Base-by-base conservation (phyloP, 2,888 invertebrate genomes). In the Metellina segmentata region DNA sequence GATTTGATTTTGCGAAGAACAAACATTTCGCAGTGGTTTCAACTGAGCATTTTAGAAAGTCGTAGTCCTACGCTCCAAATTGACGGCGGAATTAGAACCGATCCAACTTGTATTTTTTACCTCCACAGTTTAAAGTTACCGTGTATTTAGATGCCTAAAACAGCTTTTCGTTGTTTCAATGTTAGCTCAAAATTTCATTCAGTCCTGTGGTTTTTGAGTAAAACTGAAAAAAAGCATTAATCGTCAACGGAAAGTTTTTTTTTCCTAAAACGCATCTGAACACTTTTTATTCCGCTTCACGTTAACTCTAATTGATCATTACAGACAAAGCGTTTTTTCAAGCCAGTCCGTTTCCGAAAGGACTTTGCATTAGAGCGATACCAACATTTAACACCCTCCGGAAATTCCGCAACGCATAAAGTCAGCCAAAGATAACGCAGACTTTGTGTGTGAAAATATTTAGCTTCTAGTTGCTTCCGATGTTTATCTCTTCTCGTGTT, bases 271-370 rank as follows among this genome's bases (percentile, higher is more conserved):
- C 11, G 16, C 5, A 61, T 61, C 34, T 34, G 34, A 34, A 34
- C 34, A 2, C 34, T 34, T 34, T 34, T 34, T 34, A 34, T 34
- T 34, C 34, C 34, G 34, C 9, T 61, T 9, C 61, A 9, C 61
- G 61, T 61, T 61, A 61, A 61, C 61, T 16, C 61, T 61, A 61
- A 61, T 61, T 61, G 61, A 61, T 61, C 61, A 61, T 61, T 61
- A 61, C 61, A 72, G 72, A 7, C 19, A 72, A 72, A 72, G n/a
- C 72, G 72, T 72, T 72, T 72, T 20, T 72, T 7, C 71, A 11
- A 71, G 16, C 69, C 69, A 61, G 61, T 61, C 61, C 61, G 61
- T 61, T 61, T 61, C 61, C 61, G 61, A 61, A 16, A 61, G 61
- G 13, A 8, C 13, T 34, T 34, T 4, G 61, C 61, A 61, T 61